A percentile compares a stretch with the other conserved stretches of the same genome.
Conservation (phyloP, 2,113 vertebrate genomes). For the Lethenteron reissneri region DNA sequence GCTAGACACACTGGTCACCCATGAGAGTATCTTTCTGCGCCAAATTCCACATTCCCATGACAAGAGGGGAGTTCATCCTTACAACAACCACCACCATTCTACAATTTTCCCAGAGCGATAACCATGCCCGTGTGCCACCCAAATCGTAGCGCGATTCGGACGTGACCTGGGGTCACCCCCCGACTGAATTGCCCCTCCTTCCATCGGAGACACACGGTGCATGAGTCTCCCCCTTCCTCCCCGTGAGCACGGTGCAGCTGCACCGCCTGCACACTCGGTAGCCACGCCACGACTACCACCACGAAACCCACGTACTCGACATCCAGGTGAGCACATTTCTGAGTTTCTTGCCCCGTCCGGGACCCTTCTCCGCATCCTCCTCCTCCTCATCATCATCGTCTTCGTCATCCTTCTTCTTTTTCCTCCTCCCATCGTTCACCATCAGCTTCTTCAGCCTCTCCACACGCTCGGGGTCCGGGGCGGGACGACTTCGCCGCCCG, state of each 20-base stretch:
- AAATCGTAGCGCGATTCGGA: no score
- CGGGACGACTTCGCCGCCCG: slow-evolving; percentile 12
- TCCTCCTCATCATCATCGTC: slow-evolving; percentile 18
- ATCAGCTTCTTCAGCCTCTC: slow-evolving; percentile 50
- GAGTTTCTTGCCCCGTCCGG: slow-evolving; percentile 22
- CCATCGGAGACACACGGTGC: no score
- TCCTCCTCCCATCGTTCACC: slow-evolving; percentile 24
- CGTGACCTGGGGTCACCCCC: no score
- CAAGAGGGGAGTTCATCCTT: no score
- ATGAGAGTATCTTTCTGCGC: no score
- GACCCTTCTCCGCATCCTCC: slow-evolving; percentile 6
- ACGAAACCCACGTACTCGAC: slow-evolving; percentile 32
- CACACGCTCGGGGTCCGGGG: slow-evolving; percentile 34
- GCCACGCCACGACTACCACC: neutral
- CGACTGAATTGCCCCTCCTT: no score
- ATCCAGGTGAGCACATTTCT: slow-evolving; percentile 76
- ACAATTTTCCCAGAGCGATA: no score
- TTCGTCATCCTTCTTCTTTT: slow-evolving; percentile 18
- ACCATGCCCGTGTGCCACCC: no score
- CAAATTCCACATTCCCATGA: no score
- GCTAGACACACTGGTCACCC: no score
- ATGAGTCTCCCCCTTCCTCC: neutral
- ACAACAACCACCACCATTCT: no score
- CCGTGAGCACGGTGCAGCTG: neutral
- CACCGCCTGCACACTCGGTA: neutral